Percentiles rank a stretch among this genome's conserved stretches.
These are phyloP conservation scores for Brachyptera risi DNA, from an alignment of 2,888 invertebrate genomes.

Conservation along the genomic window DNA sequence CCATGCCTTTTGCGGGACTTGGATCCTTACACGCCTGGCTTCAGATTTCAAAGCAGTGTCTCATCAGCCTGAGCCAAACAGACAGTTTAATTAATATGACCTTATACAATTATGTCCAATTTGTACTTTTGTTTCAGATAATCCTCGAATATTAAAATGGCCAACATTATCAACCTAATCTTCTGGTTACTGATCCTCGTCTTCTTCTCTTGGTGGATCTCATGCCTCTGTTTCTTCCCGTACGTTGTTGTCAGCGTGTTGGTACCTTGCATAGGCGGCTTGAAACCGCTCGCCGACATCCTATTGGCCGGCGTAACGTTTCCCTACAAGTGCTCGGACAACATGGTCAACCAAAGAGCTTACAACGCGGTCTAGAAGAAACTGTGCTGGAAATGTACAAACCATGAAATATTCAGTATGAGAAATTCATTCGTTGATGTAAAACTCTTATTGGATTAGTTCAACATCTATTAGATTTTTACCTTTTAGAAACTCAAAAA, in stretches of 20 bases:
- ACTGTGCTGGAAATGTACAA: too few species aligned
- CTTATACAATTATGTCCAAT: too few species aligned
- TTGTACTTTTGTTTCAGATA: neutral
- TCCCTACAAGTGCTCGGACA: conserved; percentile 42
- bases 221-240: conserved; percentile 41
- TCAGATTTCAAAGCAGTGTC: too few species aligned
- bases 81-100: too few species aligned
- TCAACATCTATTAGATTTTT: neutral
- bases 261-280: conserved; percentile 41
- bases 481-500: too few species aligned
- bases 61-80: too few species aligned
- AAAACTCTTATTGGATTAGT: neutral
- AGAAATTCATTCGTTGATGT: neutral
- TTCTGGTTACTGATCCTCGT: conserved; percentile 43
- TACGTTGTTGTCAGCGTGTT: conserved; percentile 42
- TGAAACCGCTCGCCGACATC: conserved; percentile 40
- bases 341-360: conserved; percentile 41
- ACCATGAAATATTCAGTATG: too few species aligned
- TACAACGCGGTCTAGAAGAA: conserved; percentile 40
- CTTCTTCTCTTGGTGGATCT: conserved; percentile 41
- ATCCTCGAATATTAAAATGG: neutral
- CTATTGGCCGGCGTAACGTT: conserved; percentile 42
- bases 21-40: too few species aligned
- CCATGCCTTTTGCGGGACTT: too few species aligned
- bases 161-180: conserved; percentile 35